These are phyloP conservation scores for Xiphorhynchus erythropygius DNA, from an alignment of 2,797 vertebrate species.

Conservation along the genomic window DNA sequence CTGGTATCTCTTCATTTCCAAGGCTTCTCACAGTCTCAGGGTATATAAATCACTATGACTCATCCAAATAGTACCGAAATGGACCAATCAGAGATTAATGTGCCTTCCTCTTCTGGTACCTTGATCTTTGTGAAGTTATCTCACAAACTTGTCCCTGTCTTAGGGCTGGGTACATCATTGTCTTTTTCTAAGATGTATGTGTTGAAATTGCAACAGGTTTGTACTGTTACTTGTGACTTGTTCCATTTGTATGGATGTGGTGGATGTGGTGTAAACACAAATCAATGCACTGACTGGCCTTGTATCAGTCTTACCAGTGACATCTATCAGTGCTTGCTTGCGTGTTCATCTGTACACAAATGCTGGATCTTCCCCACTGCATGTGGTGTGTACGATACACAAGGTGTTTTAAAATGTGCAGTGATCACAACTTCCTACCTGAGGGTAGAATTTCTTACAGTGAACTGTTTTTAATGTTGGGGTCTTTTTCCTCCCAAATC, in stretches of 20 bases:
- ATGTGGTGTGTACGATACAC: background rate
- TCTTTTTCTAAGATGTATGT: background rate
- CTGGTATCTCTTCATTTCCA: background rate
- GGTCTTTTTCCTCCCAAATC: background rate
- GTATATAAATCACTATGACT: slow-evolving; percentile 28
- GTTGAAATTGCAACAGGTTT: slow-evolving; percentile 1
- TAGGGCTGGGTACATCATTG: background rate
- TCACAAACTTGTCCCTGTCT: background rate
- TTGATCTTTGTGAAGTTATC: slow-evolving; percentile 59
- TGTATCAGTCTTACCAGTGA: background rate
- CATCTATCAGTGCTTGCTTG: background rate
- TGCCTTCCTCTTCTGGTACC: slow-evolving; percentile 65
- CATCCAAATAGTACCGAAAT: slow-evolving; percentile 16
- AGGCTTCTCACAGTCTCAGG: slow-evolving; percentile 58
- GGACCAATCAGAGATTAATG: slow-evolving; percentile 63
- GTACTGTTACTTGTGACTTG: background rate
- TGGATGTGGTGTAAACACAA: background rate
- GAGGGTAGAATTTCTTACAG: background rate
- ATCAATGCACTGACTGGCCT: background rate
- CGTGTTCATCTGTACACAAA: background rate
- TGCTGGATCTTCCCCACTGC: background rate
- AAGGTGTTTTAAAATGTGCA: background rate
- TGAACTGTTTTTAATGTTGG: background rate
- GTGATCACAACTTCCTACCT: background rate
- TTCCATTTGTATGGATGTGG: slow-evolving; percentile 16